Base-by-base conservation (phyloP, 1,140 invertebrate genomes). In the Brachionus asplanchnoidis region DNA sequence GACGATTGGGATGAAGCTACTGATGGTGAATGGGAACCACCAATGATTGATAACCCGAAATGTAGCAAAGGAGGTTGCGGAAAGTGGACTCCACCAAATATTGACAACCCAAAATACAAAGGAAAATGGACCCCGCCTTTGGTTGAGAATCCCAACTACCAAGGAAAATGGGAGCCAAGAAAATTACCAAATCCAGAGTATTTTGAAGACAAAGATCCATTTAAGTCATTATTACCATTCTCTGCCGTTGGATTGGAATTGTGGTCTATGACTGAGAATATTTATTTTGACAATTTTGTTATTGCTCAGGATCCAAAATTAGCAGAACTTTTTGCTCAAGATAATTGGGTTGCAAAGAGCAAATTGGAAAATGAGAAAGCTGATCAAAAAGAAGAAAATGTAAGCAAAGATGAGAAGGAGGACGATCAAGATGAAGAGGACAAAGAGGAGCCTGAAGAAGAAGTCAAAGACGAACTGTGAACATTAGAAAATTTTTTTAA, bases 11-110 rank as follows among this genome's bases (percentile, higher is more conserved):
- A 99, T 90, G 92, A 94, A 70, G 95, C 97, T 86, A 99, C 99
- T 93, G 97, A 99, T 91, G 97, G 97, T 0, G 94, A 95, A 89
- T 99, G 97, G 97, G 97, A 99, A 90, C 93, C 97, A 17, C 95
- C 97, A 0, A 91, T 96, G 78, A 93, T 98, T 42, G 88, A 90
- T 90, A 87, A 99, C 91, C 95, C 96, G 0, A 92, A 92, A 17
- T 98, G 96, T 88, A 91, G 92, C 86, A 91, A 93, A 85, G 94
- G 93, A 4, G 97, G 97, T 3, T 99, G 97, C 91, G 97, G 97
- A 3, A 90, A 92, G 79, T 99, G 97, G 94, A 93, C 93, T 86
- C 91, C 94, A 66, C 94, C 95, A n/a, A 91, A 93, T 86, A 93
- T 97, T 60, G 92, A 94, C 85, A 99, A 99, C 91, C 96, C 96